These are phyloP conservation scores for Holothuria glaberrima DNA, from an alignment of 35 echinoderm and acorn worm genomes.

Conservation along the genomic window DNA sequence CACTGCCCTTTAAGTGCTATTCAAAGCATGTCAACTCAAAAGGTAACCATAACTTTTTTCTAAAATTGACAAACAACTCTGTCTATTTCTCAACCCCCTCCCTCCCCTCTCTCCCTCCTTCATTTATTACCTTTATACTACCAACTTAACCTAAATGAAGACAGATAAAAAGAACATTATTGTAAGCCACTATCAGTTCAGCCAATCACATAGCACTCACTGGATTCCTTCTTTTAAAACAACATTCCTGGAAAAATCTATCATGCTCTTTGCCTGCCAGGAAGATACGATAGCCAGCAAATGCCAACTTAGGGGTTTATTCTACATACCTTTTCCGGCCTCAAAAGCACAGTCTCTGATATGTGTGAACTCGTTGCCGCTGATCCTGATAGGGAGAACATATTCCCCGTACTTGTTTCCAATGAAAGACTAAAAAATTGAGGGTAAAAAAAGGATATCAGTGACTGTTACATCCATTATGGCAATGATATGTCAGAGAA, in stretches of 20 bases:
- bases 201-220: background rate
- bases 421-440: slow-evolving; percentile 76
- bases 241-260: background rate
- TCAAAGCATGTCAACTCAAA: too few relatives aligned
- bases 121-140: too few relatives aligned
- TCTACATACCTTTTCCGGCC: slow-evolving; percentile 84
- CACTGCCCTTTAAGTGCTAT: too few relatives aligned
- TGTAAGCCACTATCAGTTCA: too few relatives aligned
- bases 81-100: too few relatives aligned
- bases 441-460: background rate
- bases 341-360: slow-evolving; percentile 98
- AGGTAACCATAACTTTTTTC: too few relatives aligned
- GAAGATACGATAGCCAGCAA: background rate
- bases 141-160: too few relatives aligned
- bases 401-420: slow-evolving; percentile 96
- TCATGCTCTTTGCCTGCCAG: background rate
- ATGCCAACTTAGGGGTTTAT: background rate
- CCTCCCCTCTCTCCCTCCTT: too few relatives aligned
- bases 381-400: slow-evolving; percentile 77
- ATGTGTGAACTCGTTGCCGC: slow-evolving; percentile 87
- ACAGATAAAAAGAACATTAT: too few relatives aligned
- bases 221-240: slow-evolving; percentile 3
- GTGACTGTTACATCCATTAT: too few relatives aligned
- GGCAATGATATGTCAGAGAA: too few relatives aligned
- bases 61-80: too few relatives aligned